These are phyloP conservation scores for Daubentonia madagascariensis DNA, from an alignment of 2,113 vertebrate species.

Conservation along the genomic window DNA sequence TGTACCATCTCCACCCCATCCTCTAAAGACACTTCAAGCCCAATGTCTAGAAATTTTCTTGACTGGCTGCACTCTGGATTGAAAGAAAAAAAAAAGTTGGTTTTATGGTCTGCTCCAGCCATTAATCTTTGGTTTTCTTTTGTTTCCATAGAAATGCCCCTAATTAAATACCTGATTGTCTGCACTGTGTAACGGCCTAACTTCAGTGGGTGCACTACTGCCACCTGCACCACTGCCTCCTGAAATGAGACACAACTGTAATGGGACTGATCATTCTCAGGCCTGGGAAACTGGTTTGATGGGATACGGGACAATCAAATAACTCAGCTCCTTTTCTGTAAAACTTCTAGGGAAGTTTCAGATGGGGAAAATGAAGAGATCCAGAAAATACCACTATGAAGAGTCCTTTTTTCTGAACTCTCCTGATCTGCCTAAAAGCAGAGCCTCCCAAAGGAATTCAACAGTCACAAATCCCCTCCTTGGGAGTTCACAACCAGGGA, in stretches of 20 bases:
- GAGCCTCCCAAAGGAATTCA: neutral
- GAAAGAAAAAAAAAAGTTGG: neutral
- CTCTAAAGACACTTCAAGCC: neutral
- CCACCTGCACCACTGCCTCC: neutral
- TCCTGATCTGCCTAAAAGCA: neutral
- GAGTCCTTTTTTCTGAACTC: neutral
- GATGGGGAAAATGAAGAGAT: neutral
- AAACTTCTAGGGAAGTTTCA: neutral
- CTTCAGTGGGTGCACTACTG: rapidly evolving
- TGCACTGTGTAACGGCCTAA: neutral
- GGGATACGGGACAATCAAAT: neutral
- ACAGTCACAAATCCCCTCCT: neutral
- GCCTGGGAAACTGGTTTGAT: neutral
- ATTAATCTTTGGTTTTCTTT: neutral
- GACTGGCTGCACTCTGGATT: neutral
- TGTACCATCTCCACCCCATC: too few species aligned
- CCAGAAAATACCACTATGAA: neutral
- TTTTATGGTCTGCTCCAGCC: neutral
- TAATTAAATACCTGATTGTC: neutral
- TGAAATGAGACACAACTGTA: neutral
- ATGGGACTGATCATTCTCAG: neutral
- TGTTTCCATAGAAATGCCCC: neutral
- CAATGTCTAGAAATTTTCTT: neutral
- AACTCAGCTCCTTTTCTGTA: neutral
- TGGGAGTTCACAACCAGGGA: neutral